Base-by-base conservation (phyloP, 2,113 vertebrate genomes). In the Apteryx mantelli region DNA sequence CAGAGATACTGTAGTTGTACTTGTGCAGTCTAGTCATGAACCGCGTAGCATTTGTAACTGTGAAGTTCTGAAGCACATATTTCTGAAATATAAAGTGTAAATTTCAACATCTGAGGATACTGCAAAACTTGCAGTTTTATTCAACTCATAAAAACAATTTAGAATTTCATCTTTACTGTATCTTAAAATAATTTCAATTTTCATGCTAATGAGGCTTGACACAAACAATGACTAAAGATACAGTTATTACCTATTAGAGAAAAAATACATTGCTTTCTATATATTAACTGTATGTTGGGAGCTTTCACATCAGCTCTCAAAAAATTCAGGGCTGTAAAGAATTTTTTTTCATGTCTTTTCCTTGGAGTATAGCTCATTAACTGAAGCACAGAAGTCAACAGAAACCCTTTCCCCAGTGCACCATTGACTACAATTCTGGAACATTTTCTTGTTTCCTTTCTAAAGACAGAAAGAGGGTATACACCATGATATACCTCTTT, bases 101-200 rank as follows among this genome's bases (percentile, higher is more conserved):
- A 5, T 61, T 22, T 5, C 26, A 88, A 55, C 11, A 82, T 69
- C 9, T 34, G 9, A 77, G n/a, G 93, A 78, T 19, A 64, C 3
- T 4, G 4, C 11, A 75, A 53, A 93, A 83, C 1, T 42, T 82
- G 2, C 13, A 61, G 9, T 34, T 77, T 83, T 85, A 76, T 77
- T 82, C n/a, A 55, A 30, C 13, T 88, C 42, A 61, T 19, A 73
- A 82, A 89, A 64, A 2, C 21, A 73, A 80, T 63, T 66, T 78
- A 42, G 82, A 66, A 26, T 6, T 10, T 40, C 8, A 55, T 5
- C 9, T 74, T 93, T 91, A 38, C 8, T 53, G 13, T 7, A 1
- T 58, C 40, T 83, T 81, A 80, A 94, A 85, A 21, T 2, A 86
- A 68, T 84, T 92, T 74, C 13, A 93, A 68, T 91, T 84, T 95